A percentile compares a stretch with the other conserved stretches of the same genome.
phyloP scores from a whole-genome alignment of 2,888 invertebrate genomes.

The Amiota communis region DNA sequence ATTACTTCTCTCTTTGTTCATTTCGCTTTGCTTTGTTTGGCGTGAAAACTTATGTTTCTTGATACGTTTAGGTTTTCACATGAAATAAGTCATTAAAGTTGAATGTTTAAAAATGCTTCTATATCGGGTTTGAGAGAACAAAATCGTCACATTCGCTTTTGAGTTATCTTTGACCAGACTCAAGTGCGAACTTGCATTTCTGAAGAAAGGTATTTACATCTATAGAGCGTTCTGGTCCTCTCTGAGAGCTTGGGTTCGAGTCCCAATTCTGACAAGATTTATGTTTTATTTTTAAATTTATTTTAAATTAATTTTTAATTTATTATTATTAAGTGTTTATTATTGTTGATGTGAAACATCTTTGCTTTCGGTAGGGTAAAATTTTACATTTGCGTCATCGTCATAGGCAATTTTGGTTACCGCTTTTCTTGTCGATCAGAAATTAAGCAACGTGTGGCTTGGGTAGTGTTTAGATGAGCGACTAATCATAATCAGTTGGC shows the following conservation, averaged over 20 bases:
- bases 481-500: no score
- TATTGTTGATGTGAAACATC: no score
- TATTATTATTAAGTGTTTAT: no score
- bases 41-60: conserved; percentile 1
- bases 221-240: conserved; percentile 70
- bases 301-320: conserved; percentile 9
- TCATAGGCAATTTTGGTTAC: no score
- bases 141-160: no score
- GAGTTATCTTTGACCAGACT: conserved; percentile 55
- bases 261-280: conserved; percentile 70
- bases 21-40: conserved; percentile 20
- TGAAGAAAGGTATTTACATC: conserved; percentile 45
- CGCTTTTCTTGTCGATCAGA: no score
- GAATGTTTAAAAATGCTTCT: no score
- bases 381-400: no score
- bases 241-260: conserved; percentile 72
- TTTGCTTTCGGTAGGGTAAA: no score
- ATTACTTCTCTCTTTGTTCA: conserved; percentile 10
- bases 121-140: neutral
- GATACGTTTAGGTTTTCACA: no score
- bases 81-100: neutral
- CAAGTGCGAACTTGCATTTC: conserved; percentile 61
- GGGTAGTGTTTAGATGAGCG: no score
- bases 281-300: conserved; percentile 34
- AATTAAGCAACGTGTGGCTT: no score